Percentiles rank a stretch among this genome's conserved stretches.
Evolutionary conservation across 1,140 invertebrate species (phyloP).

Genomic region (Batillaria attramentaria): DNA sequence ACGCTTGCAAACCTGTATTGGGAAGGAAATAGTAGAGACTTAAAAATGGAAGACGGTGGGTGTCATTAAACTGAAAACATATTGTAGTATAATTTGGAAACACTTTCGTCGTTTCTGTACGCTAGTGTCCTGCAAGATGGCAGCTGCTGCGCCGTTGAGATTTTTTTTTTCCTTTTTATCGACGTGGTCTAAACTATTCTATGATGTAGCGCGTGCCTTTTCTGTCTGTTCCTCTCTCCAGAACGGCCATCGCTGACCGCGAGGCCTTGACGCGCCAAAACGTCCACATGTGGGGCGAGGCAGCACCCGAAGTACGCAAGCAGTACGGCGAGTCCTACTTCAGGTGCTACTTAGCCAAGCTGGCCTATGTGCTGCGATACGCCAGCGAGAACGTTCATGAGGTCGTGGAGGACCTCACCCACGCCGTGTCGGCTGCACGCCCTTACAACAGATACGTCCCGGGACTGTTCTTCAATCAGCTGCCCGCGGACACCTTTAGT

Average conservation of each 20-base stretch:
- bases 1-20: no score
- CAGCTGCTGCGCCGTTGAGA: no score
- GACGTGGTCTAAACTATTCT: no score
- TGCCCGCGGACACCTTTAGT: constrained; percentile 32
- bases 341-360: constrained; percentile 32
- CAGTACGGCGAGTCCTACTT: constrained; percentile 52
- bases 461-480: constrained; percentile 28
- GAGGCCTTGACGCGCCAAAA: constrained; percentile 33
- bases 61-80: no score
- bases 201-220: no score
- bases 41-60: no score
- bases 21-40: no score
- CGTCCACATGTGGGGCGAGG: constrained; percentile 40
- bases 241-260: constrained; percentile 40
- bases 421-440: constrained; percentile 35
- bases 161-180: no score
- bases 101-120: no score
- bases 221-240: constrained; percentile 5
- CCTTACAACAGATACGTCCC: constrained; percentile 46
- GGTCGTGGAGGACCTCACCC: constrained; percentile 40
- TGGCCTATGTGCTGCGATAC: constrained; percentile 32
- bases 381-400: constrained; percentile 34
- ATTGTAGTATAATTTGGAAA: no score
- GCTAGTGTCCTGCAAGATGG: no score
- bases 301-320: constrained; percentile 35